phyloP scores from a whole-genome alignment of 1,140 invertebrate genomes.

The Elymnias hypermnestra region DNA sequence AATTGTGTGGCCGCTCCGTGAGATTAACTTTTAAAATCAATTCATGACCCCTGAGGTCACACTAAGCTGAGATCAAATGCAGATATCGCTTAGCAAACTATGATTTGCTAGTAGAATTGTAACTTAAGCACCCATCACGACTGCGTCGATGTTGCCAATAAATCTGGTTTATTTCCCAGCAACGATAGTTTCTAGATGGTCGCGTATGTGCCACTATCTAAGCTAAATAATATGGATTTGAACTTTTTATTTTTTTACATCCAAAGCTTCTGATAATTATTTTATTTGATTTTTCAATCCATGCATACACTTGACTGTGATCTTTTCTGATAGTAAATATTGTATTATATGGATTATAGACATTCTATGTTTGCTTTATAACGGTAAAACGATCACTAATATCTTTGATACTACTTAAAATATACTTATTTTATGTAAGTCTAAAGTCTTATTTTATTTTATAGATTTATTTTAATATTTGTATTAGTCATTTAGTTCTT shows the following conservation, averaged over 20 bases:
- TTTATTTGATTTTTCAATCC: not conserved
- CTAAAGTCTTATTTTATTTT: no score
- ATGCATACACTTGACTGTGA: no score
- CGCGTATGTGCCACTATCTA: constrained; percentile 30
- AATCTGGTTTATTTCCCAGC: constrained; percentile 51
- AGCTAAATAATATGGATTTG: constrained; percentile 25
- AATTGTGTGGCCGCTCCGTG: constrained; percentile 21
- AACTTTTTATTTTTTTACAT: not conserved
- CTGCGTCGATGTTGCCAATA: constrained; percentile 61
- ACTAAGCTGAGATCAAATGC: constrained; percentile 26
- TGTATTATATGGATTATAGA: no score
- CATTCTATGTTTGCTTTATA: no score
- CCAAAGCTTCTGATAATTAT: not conserved
- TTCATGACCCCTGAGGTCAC: constrained; percentile 51
- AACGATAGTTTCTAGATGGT: constrained; percentile 41
- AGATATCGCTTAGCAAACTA: constrained; percentile 40
- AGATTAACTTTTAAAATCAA: constrained; percentile 62
- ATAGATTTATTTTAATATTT: no score
- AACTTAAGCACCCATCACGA: constrained; percentile 48
- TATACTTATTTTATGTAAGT: no score
- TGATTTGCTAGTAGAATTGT: constrained; percentile 33
- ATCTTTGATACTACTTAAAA: no score
- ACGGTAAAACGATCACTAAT: no score
- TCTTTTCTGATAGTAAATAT: no score
- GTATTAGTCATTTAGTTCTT: no score